Evolutionary conservation across 2,888 invertebrate genomes (phyloP).

Genomic region (Eudasyphora cyanicolor): DNA sequence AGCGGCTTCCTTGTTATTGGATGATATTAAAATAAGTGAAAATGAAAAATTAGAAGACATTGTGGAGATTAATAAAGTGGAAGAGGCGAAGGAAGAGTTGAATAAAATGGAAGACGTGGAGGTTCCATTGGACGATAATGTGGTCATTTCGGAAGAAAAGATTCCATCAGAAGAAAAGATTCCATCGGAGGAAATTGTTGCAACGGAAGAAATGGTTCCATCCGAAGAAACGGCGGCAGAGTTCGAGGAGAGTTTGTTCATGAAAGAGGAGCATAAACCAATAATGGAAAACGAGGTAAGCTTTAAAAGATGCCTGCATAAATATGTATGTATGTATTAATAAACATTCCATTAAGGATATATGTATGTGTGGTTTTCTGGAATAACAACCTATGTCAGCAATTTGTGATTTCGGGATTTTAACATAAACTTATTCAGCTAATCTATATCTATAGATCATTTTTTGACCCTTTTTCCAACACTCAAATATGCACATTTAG

Average conservation of each 20-base stretch:
- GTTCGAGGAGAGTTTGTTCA: not conserved
- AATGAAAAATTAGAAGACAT: constrained; percentile 47
- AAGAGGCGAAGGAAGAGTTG: constrained; percentile 65
- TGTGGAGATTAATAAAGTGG: constrained; percentile 52
- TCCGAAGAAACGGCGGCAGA: not conserved
- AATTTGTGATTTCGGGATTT: too few relatives aligned
- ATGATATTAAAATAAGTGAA: constrained; percentile 18
- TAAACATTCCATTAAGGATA: too few relatives aligned
- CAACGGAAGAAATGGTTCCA: not conserved
- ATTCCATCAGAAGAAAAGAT: not conserved
- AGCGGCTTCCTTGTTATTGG: constrained; percentile 33
- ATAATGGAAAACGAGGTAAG: constrained; percentile 44
- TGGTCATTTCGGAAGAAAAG: not conserved
- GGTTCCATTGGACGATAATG: not conserved
- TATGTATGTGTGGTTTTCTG: too few relatives aligned
- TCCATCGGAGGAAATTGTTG: not conserved
- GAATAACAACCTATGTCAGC: not conserved
- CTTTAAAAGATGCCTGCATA: not conserved
- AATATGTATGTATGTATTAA: too few relatives aligned
- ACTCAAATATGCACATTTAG: too few relatives aligned
- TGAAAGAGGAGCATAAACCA: constrained; percentile 32
- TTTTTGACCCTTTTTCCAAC: too few relatives aligned
- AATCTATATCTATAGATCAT: too few relatives aligned
- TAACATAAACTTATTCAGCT: too few relatives aligned
- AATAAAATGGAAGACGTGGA: not conserved